Percentiles rank a stretch among this genome's conserved stretches.
phyloP scores from a whole-genome alignment of 2,797 vertebrate species.

The Petrocephalus sullivani region DNA sequence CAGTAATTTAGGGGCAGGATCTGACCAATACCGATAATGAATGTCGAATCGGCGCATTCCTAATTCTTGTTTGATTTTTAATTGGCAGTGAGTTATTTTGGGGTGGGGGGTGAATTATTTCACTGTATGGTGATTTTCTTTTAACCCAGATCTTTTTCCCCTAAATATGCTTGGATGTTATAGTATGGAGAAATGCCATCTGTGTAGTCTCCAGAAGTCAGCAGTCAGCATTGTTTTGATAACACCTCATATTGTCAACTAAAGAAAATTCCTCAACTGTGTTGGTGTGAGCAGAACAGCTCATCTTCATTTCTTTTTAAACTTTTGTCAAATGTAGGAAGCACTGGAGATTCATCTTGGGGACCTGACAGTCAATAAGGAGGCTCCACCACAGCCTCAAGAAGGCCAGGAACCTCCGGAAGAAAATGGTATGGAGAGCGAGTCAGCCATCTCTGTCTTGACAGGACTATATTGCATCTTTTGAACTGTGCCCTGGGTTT shows the following conservation, averaged over 20 bases:
- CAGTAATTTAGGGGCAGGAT: no score
- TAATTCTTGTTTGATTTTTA: background rate
- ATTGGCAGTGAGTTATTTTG: background rate
- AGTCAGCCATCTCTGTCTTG: background rate
- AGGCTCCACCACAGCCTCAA: slow-evolving; percentile 19
- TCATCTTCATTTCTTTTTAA: background rate
- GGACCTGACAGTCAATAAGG: slow-evolving; percentile 36
- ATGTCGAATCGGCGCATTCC: no score
- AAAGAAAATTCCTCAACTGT: background rate
- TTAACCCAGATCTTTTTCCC: background rate
- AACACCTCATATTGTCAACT: background rate
- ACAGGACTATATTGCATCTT: background rate
- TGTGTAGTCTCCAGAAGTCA: background rate
- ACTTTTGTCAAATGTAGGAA: slow-evolving; percentile 50
- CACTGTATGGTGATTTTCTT: background rate
- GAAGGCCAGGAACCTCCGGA: slow-evolving; percentile 6
- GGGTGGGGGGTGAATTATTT: background rate
- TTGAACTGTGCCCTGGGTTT: background rate
- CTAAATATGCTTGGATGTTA: background rate
- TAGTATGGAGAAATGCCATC: background rate
- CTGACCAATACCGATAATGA: no score
- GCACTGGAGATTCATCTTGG: slow-evolving; percentile 61
- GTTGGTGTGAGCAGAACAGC: background rate
- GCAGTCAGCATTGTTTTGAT: background rate
- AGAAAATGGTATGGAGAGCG: background rate